Evolutionary conservation across 2,797 vertebrate genomes (phyloP), one percentile per base, ranked within the genome.

Genomic region (Dermochelys coriacea): DNA sequence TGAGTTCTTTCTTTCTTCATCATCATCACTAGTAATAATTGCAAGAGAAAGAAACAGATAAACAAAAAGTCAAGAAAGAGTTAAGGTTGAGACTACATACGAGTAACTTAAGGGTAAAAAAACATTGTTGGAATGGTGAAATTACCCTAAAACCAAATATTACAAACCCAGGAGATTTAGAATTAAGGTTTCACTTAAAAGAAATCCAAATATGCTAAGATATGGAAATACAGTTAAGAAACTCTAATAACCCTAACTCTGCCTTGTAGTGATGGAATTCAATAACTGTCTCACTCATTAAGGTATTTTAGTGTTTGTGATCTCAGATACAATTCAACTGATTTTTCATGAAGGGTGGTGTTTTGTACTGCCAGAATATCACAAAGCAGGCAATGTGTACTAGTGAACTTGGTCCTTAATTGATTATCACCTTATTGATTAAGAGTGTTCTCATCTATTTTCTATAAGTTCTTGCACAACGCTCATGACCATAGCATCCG

Each of bases 31-130:
- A 95, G 93, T 6, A 95, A 89, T 93, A 94, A 91, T 91, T 41
- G 41, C 79, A 51, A 84, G 79, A 29, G 81, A 64, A 87, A 93
- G 27, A 47, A 51, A 68, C 61, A 64, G 19, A 71, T 2, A 41
- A 41, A 23, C 37, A 25, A 37, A 41, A 80, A 87, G 82, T 3
- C 82, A 89, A 50, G 68, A 47, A 19, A 74, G 82, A 94, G 90
- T 61, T 82, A 91, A 93, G 84, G 95, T 87, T 90, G 90, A 88
- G 91, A 93, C 80, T 11, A 23, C 45, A 68, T 95, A 94, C 71
- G 87, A 80, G 68, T 84, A 85, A 45, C 41, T 85, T 93, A 84
- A 79, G 88, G 86, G 82, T 64, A 95, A 80, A 47, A 88, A 86
- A 68, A 12, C 25, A 5, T 47, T 47, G 41, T 3, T 47, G 14